phyloP scores from a whole-genome alignment of 2,888 invertebrate genomes.

The Notodonta dromedarius region DNA sequence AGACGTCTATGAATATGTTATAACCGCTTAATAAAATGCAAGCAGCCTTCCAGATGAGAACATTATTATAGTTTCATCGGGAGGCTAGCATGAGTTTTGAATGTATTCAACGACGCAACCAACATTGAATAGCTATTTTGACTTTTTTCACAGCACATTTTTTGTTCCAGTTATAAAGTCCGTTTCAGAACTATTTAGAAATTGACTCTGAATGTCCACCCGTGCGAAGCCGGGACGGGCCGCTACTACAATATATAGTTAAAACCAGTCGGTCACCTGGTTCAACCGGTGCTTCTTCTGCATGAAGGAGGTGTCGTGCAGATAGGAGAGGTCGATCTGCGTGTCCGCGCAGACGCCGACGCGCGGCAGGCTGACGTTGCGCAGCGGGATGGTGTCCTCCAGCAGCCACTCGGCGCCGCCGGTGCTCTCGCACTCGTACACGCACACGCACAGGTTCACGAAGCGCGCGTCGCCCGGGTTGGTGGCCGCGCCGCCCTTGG shows the following conservation, averaged over 20 bases:
- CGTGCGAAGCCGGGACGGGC: too few relatives aligned
- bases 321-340: conserved; percentile 92
- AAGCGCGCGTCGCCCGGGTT: conserved; percentile 86
- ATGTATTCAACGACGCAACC: too few relatives aligned
- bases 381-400: conserved; percentile 97
- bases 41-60: too few relatives aligned
- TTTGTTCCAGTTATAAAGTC: too few relatives aligned
- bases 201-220: too few relatives aligned
- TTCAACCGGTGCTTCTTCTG: conserved; percentile 93
- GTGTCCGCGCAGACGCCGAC: conserved; percentile 92
- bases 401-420: conserved; percentile 96
- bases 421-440: conserved; percentile 99
- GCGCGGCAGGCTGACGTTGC: conserved; percentile 94
- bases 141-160: too few relatives aligned
- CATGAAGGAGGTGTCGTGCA: conserved; percentile 91
- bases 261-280: conserved; percentile 72
- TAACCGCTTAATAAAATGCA: too few relatives aligned
- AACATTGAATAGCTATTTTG: too few relatives aligned
- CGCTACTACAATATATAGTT: too few relatives aligned
- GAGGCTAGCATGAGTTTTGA: conserved; percentile 11
- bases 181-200: too few relatives aligned
- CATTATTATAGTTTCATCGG: too few relatives aligned
- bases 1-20: too few relatives aligned
- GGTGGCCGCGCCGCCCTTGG: conserved; percentile 90
- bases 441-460: conserved; percentile 96